Evolutionary conservation across 2,797 vertebrate species (phyloP), one percentile per base, ranked within the genome.

Genomic region (Poeciliopsis presidionis): DNA sequence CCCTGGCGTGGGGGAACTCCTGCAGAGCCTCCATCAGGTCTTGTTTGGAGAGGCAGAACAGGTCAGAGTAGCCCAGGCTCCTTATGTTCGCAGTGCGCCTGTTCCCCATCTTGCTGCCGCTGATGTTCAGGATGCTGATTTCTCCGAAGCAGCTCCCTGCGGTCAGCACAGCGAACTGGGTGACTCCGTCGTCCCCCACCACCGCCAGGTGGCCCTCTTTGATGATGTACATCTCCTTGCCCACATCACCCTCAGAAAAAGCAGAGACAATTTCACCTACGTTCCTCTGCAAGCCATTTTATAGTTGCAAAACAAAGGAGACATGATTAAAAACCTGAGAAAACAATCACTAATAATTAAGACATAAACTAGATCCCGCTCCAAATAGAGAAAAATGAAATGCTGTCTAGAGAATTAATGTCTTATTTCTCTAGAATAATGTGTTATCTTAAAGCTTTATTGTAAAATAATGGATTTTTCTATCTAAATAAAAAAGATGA

Each of bases 181-280:
- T 97, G 4, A 84, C 77, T 0, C 97, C 97, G 0, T 99, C 98
- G 9, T 99, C 97, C 0, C 96, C 97, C 69, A 99, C 97, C 79
- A 99, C 98, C 0, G 97, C 98, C 83, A 99, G 90, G 76, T 94
- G 96, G 43, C 98, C 98, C 74, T 99, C 98, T 92, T 99, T 99
- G 80, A 99, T 98, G 74, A 99, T 99, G 87, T 99, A 99, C 98
- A 99, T 98, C 93, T 99, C 98, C 80, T 97, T 98, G 11, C 98
- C 98, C 7, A 99, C 96, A 83, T 99, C 98, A 13, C 98, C 97
- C 93, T 94, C 33, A 6, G 25, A 67, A 71, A 71, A 75, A 3
- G 49, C 33, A 78, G 47, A 55, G 59, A 63, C 1, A 4, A 71
- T 14, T 11, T n/a, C 30, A 8, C 39, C 2, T n/a, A 14, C 2